Base-by-base conservation (phyloP, 2,797 vertebrate species). In the Mionectes olivaceus region DNA sequence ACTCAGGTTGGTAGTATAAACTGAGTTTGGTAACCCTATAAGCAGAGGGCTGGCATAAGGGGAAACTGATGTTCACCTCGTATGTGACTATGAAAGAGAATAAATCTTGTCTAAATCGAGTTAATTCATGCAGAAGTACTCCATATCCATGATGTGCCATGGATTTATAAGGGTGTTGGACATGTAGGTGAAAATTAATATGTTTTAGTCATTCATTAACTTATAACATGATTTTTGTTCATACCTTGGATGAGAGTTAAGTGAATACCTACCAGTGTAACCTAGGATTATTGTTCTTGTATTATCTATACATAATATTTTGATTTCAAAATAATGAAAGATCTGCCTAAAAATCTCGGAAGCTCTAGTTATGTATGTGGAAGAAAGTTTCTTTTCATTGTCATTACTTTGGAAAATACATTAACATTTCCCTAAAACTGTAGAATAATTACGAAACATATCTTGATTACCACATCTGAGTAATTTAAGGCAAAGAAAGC, bases 51-150 rank as follows among this genome's bases (percentile, higher is more conserved):
- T 87, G 14, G 16, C 6, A 7, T 35, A 37, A 39, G 4, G 5
- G 17, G 10, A 4, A 83, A 7, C 8, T 49, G 52, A 87, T 78
- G 10, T 60, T 93, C 30, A 9, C 13, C 27, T 52, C 9, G 19
- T 52, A 19, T 0, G 0, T 80, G 28, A 37, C 33, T 32, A 35
- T 0, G 2, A 55, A 61, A 55, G 17, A 83, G 16, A 19, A 46
- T 39, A 28, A 81, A 10, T 39, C 5, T 50, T 68, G 11, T 39
- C 39, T 75, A 75, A 63, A 74, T 39, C 39, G 1, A 43, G 13
- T 63, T 80, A 37, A 19, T 60, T 90, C 19, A 27, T 80, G 33
- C 11, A 50, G 12, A 49, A 4, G 0, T 57, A 81, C 27, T 69
- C 24, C 7, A 3, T 71, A 24, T 50, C 21, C 0, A 2, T 55